Conservation (phyloP, 1,140 invertebrate species). For the Drosophila serrata region DNA sequence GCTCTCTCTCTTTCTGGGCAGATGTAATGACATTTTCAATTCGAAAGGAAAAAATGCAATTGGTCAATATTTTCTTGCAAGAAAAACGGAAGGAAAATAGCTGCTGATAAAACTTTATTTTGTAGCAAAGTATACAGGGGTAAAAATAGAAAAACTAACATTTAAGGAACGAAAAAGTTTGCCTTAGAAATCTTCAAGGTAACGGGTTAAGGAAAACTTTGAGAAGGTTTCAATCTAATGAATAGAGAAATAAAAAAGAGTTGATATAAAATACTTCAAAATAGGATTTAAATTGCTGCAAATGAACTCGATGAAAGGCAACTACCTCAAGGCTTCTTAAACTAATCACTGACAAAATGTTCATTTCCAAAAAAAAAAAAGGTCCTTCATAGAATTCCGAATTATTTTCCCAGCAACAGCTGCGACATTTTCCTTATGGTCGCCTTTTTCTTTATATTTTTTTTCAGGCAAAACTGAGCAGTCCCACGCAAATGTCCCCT, state of each 20-base stretch:
- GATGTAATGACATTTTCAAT: slow-evolving; percentile 23
- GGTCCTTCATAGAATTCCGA: slow-evolving; percentile 1
- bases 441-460: neutral
- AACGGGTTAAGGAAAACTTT: slow-evolving; percentile 14
- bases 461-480: neutral
- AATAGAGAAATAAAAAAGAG: neutral
- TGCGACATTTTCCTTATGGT: slow-evolving; percentile 19
- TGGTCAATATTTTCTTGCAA: slow-evolving; percentile 4
- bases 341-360: slow-evolving; percentile 3
- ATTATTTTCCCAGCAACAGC: slow-evolving; percentile 11
- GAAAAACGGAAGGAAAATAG: neutral
- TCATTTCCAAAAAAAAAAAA: neutral
- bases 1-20: neutral
- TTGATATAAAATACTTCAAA: neutral
- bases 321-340: neutral
- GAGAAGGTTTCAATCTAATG: neutral
- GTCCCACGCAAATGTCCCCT: slow-evolving; percentile 34
- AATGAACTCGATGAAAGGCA: neutral
- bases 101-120: slow-evolving; percentile 19
- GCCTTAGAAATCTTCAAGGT: slow-evolving; percentile 2
- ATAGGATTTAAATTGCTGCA: neutral
- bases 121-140: neutral
- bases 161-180: slow-evolving; percentile 17
- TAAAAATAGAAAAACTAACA: neutral
- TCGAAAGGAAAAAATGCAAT: slow-evolving; percentile 1